Evolutionary conservation across 1,140 invertebrate genomes (phyloP).

Genomic region (Calycopis cecrops): DNA sequence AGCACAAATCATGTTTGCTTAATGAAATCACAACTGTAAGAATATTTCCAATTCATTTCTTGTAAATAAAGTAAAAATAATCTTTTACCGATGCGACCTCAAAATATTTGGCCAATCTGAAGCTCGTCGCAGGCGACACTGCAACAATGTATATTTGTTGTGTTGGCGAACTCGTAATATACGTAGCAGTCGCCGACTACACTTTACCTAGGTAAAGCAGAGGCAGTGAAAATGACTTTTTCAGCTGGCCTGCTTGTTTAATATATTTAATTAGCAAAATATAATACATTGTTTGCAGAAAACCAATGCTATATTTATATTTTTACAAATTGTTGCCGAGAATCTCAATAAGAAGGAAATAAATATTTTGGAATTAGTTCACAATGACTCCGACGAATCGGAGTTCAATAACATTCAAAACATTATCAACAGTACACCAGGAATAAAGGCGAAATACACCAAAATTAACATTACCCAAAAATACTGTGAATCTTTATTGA

Average conservation of each 20-base stretch:
- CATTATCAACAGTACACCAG: not conserved
- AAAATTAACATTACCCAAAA: not conserved
- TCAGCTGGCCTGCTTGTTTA: no score
- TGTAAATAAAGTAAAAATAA: no score
- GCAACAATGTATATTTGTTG: no score
- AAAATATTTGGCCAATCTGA: no score
- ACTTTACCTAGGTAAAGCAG: no score
- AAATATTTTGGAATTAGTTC: not conserved
- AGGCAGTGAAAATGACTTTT: no score
- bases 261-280: no score
- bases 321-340: slow-evolving; percentile 2
- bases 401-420: not conserved
- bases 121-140: no score
- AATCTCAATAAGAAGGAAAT: not conserved
- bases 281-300: not conserved
- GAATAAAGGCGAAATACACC: not conserved
- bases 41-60: not conserved
- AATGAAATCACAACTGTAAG: not conserved
- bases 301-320: not conserved
- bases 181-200: no score
- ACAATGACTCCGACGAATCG: not conserved
- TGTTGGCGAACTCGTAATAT: no score
- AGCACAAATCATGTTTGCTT: not conserved
- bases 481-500: not conserved
- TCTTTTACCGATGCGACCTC: no score